These are phyloP conservation scores for Eulemur rubriventer DNA, from an alignment of 2,797 vertebrate species.

Conservation along the genomic window DNA sequence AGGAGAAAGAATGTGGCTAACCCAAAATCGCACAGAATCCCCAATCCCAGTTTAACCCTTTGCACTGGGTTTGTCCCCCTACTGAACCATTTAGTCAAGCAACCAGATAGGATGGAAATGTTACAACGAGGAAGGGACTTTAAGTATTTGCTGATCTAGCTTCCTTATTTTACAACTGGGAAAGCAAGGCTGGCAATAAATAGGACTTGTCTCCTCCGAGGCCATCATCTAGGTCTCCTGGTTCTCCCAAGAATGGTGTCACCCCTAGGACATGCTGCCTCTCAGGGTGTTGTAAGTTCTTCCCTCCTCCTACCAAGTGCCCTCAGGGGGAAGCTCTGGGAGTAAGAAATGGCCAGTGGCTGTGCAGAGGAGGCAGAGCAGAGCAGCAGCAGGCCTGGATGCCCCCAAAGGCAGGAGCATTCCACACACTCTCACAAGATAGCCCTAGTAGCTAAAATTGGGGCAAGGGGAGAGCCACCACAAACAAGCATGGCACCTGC, in stretches of 20 bases:
- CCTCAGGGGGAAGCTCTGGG: neutral
- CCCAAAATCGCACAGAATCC: neutral
- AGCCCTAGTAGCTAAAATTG: neutral
- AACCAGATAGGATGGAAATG: neutral
- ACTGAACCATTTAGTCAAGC: neutral
- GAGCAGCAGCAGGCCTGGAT: neutral
- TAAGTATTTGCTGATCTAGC: neutral
- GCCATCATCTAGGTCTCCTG: neutral
- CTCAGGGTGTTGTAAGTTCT: fast-evolving
- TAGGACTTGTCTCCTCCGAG: neutral
- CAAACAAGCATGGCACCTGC: neutral
- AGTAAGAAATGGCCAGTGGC: neutral
- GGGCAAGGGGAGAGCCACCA: neutral
- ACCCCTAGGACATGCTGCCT: neutral
- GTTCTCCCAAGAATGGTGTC: neutral
- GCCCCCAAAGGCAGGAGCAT: too few species aligned
- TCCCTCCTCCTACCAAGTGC: neutral
- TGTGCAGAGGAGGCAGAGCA: too few species aligned
- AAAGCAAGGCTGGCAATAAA: neutral
- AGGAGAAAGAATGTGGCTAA: neutral
- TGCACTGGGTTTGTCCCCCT: neutral
- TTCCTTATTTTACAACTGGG: neutral
- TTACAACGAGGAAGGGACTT: neutral
- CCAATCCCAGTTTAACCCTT: neutral
- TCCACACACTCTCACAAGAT: fast-evolving